phyloP scores from a whole-genome alignment of 2,888 invertebrate genomes.

The Oscheius sp. region DNA sequence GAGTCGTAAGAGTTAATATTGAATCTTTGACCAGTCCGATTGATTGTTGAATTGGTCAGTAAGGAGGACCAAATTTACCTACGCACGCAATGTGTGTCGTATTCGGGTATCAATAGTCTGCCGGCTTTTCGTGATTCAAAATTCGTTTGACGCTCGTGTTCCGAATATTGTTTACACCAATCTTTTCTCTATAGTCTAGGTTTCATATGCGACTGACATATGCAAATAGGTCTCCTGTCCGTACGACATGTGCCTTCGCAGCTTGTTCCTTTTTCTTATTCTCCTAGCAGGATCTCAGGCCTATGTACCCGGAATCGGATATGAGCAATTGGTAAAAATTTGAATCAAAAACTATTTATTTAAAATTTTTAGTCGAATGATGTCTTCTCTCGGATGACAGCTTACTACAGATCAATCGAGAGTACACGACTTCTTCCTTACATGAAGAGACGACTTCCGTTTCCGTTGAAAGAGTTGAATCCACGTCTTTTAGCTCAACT shows the following conservation, averaged over 20 bases:
- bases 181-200: slow-evolving; percentile 21
- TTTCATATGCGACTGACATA: slow-evolving; percentile 21
- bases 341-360: not conserved
- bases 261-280: slow-evolving; percentile 9
- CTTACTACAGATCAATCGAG: slow-evolving; percentile 14
- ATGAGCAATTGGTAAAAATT: slow-evolving; percentile 14
- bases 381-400: not conserved
- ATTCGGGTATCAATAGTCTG: no score
- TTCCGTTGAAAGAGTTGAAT: slow-evolving; percentile 16
- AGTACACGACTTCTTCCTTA: slow-evolving; percentile 12
- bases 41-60: no score
- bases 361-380: slow-evolving; percentile 14
- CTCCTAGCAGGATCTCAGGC: not conserved
- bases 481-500: slow-evolving; percentile 13
- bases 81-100: no score
- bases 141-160: not conserved
- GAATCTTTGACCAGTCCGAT: no score
- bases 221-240: slow-evolving; percentile 21
- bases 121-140: slow-evolving; percentile 3
- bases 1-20: no score
- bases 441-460: slow-evolving; percentile 21
- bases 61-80: no score
- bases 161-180: slow-evolving; percentile 16
- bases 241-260: slow-evolving; percentile 14
- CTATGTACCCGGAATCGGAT: slow-evolving; percentile 15